phyloP scores from a whole-genome alignment of 2,113 vertebrate genomes.

The Gallinago jamesoni region DNA sequence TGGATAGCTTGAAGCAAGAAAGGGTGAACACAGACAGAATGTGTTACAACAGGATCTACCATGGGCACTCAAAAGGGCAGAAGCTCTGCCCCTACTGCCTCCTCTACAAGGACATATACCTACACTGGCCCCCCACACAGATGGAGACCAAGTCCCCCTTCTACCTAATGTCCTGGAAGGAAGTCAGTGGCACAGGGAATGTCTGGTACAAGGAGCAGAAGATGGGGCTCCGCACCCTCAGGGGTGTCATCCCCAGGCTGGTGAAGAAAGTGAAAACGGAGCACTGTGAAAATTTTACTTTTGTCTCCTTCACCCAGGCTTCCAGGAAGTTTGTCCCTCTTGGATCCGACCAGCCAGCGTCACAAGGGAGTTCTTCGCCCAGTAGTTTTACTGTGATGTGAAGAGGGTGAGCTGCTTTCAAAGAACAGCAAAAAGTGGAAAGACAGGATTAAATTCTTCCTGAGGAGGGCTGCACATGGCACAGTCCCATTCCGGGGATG shows the following conservation, averaged over 20 bases:
- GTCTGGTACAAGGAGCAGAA: slow-evolving; percentile 61
- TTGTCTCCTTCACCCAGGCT: slow-evolving; percentile 66
- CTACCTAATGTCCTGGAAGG: slow-evolving; percentile 45
- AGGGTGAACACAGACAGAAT: background rate
- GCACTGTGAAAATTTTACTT: slow-evolving; percentile 66
- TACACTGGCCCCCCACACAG: slow-evolving; percentile 2
- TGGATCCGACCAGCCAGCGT: background rate
- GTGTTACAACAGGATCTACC: slow-evolving; percentile 40
- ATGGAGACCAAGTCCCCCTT: slow-evolving; percentile 53
- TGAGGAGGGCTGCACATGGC: background rate
- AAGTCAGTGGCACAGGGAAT: background rate
- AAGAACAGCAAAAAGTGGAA: background rate
- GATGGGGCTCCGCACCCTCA: slow-evolving; percentile 53
- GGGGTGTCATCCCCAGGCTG: slow-evolving; percentile 47
- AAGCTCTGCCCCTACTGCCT: slow-evolving; percentile 54
- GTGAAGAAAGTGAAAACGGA: slow-evolving; percentile 64
- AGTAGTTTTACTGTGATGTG: background rate
- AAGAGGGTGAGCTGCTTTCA: background rate
- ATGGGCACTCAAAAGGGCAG: slow-evolving; percentile 43
- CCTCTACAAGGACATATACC: slow-evolving; percentile 59
- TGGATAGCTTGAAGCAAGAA: slow-evolving; percentile 50
- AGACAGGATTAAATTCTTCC: background rate
- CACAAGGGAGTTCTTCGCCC: background rate
- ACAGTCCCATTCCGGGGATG: background rate
- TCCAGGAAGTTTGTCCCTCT: slow-evolving; percentile 49